These are phyloP conservation scores for Agelas oroides DNA, from an alignment of 37 sponge, comb jelly and placozoan genomes.

Conservation along the genomic window DNA sequence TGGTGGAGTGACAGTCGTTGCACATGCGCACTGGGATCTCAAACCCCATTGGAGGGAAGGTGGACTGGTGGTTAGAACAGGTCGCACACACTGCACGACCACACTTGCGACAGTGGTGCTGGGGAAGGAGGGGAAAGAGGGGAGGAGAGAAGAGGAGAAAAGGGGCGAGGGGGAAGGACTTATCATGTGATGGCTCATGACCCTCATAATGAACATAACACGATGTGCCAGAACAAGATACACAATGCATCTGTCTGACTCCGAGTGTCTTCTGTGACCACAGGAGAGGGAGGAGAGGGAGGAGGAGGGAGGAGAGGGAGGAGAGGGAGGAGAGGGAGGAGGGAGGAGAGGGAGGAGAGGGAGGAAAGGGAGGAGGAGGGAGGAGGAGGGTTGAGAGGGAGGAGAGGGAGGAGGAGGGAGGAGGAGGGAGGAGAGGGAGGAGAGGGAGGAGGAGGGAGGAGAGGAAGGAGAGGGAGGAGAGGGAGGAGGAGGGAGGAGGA, in stretches of 20 bases:
- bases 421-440: neutral
- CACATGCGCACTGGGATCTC: slow-evolving; percentile 97
- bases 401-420: neutral
- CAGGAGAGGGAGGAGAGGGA: slow-evolving; percentile 47
- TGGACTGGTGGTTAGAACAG: slow-evolving; percentile 80
- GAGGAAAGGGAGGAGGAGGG: no score
- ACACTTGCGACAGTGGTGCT: slow-evolving; percentile 99
- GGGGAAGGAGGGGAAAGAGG: neutral
- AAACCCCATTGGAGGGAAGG: slow-evolving; percentile 93
- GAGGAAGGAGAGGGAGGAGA: neutral
- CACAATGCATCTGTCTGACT: slow-evolving; percentile 93
- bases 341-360: no score
- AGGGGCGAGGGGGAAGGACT: neutral
- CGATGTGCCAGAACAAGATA: neutral
- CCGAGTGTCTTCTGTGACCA: slow-evolving; percentile 89
- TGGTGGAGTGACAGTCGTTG: slow-evolving; percentile 79
- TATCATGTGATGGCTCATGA: neutral
- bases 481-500: neutral
- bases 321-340: no score
- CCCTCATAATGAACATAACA: no score
- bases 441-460: neutral
- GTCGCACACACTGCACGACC: slow-evolving; percentile 91
- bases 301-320: neutral
- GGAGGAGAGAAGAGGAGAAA: neutral
- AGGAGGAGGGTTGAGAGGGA: neutral